Conservation (phyloP, 2,888 invertebrate species). For the Hydropsyche betteni region DNA sequence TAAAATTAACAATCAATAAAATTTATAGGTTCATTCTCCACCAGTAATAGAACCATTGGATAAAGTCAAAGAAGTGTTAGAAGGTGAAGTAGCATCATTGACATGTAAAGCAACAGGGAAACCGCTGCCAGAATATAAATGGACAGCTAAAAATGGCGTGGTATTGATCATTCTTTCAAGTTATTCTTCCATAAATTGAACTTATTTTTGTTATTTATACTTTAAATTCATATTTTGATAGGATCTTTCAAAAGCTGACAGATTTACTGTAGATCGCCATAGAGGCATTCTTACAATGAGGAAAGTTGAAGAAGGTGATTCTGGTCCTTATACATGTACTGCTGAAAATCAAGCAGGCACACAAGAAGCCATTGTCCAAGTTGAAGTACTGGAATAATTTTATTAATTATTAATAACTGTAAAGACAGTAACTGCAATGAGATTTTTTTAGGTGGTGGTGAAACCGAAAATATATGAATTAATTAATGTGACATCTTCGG, state of each 20-base stretch:
- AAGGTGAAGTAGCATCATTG: slow-evolving; percentile 80
- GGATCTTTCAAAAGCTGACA: slow-evolving; percentile 75
- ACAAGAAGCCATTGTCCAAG: slow-evolving; percentile 72
- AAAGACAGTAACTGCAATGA: background rate
- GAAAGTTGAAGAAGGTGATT: slow-evolving; percentile 79
- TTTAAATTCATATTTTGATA: slow-evolving; percentile 53
- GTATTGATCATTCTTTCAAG: slow-evolving; percentile 51
- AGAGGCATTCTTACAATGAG: slow-evolving; percentile 79
- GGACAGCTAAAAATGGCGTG: slow-evolving; percentile 74
- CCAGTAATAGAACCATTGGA: slow-evolving; percentile 76
- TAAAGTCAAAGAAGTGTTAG: slow-evolving; percentile 73
- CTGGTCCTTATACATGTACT: slow-evolving; percentile 81
- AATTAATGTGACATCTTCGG: slow-evolving; percentile 74
- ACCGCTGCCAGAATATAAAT: slow-evolving; percentile 83
- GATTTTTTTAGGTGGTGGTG: slow-evolving; percentile 66
- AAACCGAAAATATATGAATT: slow-evolving; percentile 84
- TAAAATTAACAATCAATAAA: background rate
- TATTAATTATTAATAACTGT: background rate
- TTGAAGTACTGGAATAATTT: slow-evolving; percentile 62
- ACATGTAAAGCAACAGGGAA: slow-evolving; percentile 84
- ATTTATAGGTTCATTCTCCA: slow-evolving; percentile 73
- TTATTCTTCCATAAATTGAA: slow-evolving; percentile 20
- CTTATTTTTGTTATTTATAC: slow-evolving; percentile 9
- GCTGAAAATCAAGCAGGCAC: slow-evolving; percentile 83
- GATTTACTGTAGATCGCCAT: slow-evolving; percentile 74